phyloP scores from a whole-genome alignment of 2,797 vertebrate genomes.

The Microcaecilia unicolor region DNA sequence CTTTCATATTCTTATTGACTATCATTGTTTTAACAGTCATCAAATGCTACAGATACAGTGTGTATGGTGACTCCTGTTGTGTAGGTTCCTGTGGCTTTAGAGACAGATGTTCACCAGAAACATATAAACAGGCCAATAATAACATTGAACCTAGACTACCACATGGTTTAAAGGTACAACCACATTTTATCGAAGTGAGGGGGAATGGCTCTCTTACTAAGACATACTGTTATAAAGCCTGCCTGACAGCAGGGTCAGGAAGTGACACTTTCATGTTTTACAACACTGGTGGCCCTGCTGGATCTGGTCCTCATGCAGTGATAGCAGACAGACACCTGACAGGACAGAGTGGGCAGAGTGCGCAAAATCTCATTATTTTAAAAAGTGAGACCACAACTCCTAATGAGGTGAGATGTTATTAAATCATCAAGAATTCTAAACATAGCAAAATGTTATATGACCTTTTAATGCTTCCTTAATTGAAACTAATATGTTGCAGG shows the following conservation, averaged over 20 bases:
- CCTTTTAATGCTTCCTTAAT: neutral
- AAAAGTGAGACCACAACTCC: constrained; percentile 61
- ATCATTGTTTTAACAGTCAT: constrained; percentile 78
- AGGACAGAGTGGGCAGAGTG: constrained; percentile 82
- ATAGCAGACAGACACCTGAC: constrained; percentile 85
- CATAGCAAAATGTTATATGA: neutral
- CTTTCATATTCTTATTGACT: constrained; percentile 89
- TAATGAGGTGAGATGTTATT: constrained; percentile 56
- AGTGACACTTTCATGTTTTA: constrained; percentile 98
- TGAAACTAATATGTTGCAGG: neutral
- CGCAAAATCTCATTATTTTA: constrained; percentile 63
- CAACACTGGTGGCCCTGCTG: constrained; percentile 80
- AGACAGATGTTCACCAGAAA: constrained; percentile 60
- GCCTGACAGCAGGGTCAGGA: constrained; percentile 86
- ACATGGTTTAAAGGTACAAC: constrained; percentile 83
- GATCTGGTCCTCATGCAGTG: constrained; percentile 72
- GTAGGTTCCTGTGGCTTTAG: constrained; percentile 73
- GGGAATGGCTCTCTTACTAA: constrained; percentile 91
- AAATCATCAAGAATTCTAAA: constrained; percentile 1
- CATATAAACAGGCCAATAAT: constrained; percentile 77
- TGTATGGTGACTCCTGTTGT: constrained; percentile 75
- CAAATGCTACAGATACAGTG: constrained; percentile 81
- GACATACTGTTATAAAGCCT: constrained; percentile 96
- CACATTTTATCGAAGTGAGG: constrained; percentile 90
- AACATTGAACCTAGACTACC: constrained; percentile 74